These are phyloP conservation scores for Bolinopsis microptera DNA, from an alignment of 37 sponge, comb jelly and placozoan genomes.

Conservation along the genomic window DNA sequence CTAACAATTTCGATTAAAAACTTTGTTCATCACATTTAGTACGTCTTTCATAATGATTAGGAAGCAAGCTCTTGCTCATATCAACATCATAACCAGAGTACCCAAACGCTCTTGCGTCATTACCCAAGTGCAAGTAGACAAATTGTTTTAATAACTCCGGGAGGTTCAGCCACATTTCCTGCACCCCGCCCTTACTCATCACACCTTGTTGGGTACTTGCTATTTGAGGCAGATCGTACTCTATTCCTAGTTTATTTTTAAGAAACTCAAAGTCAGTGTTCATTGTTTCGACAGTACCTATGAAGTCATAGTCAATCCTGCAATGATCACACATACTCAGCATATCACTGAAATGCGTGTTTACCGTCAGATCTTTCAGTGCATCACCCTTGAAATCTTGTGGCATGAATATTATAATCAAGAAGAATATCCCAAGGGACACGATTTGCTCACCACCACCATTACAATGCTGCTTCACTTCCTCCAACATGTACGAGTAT, in stretches of 20 bases:
- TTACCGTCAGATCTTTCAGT: neutral
- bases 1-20: no score
- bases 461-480: neutral
- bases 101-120: neutral
- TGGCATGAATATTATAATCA: constrained; percentile 4
- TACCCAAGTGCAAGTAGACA: neutral
- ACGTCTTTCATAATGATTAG: neutral
- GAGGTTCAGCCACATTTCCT: neutral
- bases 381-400: neutral
- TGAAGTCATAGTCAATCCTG: neutral
- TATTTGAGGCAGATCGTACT: neutral
- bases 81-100: neutral
- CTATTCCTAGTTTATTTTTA: neutral
- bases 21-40: no score
- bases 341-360: neutral
- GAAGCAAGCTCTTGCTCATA: neutral
- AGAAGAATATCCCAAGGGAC: neutral
- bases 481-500: neutral
- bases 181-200: neutral
- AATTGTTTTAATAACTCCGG: neutral
- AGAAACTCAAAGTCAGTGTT: neutral
- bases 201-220: constrained; percentile 18
- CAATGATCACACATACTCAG: constrained; percentile 30
- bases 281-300: constrained; percentile 41
- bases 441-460: neutral